phyloP scores from a whole-genome alignment of 2,113 vertebrate genomes.

The Sapayoa aenigma region DNA sequence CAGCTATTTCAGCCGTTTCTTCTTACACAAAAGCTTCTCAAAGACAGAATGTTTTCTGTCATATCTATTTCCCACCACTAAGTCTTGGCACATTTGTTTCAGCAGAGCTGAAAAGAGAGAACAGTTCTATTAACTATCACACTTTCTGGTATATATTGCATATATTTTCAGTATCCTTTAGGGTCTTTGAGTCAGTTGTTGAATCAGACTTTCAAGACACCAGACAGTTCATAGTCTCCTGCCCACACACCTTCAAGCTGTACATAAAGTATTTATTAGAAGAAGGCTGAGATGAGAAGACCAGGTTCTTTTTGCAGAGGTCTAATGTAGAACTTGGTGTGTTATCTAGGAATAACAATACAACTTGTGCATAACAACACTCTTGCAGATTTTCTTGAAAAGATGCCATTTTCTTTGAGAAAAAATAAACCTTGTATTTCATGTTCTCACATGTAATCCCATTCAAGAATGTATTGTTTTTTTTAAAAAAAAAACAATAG shows the following conservation, averaged over 20 bases:
- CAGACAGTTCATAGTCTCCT: neutral
- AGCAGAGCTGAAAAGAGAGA: neutral
- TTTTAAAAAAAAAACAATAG: neutral
- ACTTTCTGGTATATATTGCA: neutral
- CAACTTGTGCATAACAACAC: neutral
- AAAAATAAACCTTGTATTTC: neutral
- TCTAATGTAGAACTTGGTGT: neutral
- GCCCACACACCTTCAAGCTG: slow-evolving; percentile 24
- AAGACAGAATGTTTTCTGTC: neutral
- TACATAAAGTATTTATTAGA: slow-evolving; percentile 49
- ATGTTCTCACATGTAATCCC: rapidly evolving
- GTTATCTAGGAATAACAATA: neutral
- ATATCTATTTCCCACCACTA: neutral
- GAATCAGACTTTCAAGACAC: slow-evolving; percentile 37
- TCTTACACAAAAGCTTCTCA: neutral
- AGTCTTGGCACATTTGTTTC: neutral
- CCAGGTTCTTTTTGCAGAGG: neutral
- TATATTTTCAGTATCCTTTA: slow-evolving; percentile 14
- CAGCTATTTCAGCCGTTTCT: neutral
- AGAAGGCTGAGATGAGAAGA: slow-evolving; percentile 12
- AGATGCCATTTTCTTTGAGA: neutral
- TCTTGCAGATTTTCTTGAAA: neutral
- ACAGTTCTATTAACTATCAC: neutral
- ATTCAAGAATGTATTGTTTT: neutral
- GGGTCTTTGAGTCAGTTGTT: neutral